A percentile compares a stretch with the other conserved stretches of the same genome.
Conservation (phyloP, 2,888 invertebrate species). For the Ctena decussata region DNA sequence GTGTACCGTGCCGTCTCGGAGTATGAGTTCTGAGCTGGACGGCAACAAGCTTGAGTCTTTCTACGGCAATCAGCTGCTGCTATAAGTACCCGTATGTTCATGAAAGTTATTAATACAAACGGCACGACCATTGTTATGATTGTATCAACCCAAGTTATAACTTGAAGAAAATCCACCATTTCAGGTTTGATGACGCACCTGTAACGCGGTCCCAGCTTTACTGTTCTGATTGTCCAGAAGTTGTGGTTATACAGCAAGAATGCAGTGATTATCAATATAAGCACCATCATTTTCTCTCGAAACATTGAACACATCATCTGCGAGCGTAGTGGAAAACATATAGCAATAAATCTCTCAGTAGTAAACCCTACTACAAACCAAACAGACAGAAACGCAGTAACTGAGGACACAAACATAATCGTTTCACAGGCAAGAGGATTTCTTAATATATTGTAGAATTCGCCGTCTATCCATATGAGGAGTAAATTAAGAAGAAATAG, state of each 20-base stretch:
- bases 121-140: slow-evolving; percentile 76
- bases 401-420: slow-evolving; percentile 87
- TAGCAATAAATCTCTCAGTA: slow-evolving; percentile 93
- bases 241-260: slow-evolving; percentile 70
- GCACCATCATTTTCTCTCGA: slow-evolving; percentile 70
- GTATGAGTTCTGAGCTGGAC: not conserved
- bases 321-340: slow-evolving; percentile 91
- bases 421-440: slow-evolving; percentile 89
- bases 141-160: slow-evolving; percentile 75
- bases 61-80: slow-evolving; percentile 53
- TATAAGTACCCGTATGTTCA: slow-evolving; percentile 60
- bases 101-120: slow-evolving; percentile 65
- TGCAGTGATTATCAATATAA: slow-evolving; percentile 56
- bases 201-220: slow-evolving; percentile 3
- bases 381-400: slow-evolving; percentile 92
- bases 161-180: slow-evolving; percentile 55
- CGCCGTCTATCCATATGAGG: slow-evolving; percentile 73
- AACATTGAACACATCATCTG: slow-evolving; percentile 69
- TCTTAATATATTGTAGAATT: slow-evolving; percentile 58
- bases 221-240: slow-evolving; percentile 72
- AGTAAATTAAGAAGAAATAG: slow-evolving; percentile 89
- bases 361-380: slow-evolving; percentile 96
- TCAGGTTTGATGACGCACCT: slow-evolving; percentile 53
- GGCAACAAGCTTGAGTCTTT: slow-evolving; percentile 18
- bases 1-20: not conserved